These are phyloP conservation scores for Haliclystus octoradiatus DNA, from an alignment of 30 jellyfish, hydroid and myxozoan species.

Conservation along the genomic window DNA sequence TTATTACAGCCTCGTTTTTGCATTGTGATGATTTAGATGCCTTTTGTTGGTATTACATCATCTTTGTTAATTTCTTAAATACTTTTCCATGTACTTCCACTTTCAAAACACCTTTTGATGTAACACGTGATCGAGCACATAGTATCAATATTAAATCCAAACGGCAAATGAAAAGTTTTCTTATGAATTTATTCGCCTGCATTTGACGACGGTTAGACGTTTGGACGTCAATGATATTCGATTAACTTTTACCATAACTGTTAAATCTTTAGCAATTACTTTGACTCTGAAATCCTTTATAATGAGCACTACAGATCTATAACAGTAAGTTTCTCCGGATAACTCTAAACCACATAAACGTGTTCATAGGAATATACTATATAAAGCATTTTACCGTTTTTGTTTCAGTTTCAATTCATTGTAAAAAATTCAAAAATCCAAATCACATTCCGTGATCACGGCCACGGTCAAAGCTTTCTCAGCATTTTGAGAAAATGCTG, in stretches of 20 bases:
- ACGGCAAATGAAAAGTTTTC: neutral
- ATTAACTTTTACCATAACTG: constrained; percentile 29
- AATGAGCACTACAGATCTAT: no score
- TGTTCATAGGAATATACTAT: no score
- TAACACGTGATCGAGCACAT: constrained; percentile 1
- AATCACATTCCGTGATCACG: no score
- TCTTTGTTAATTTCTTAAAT: neutral
- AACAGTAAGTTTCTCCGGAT: no score
- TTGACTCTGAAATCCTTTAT: constrained; percentile 54
- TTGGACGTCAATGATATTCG: neutral
- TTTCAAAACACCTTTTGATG: neutral
- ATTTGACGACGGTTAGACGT: neutral
- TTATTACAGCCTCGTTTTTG: no score
- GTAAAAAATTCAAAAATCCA: no score
- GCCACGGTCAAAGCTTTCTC: no score
- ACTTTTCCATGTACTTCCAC: neutral
- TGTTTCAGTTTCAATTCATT: no score
- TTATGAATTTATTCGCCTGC: neutral
- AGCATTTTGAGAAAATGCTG: no score
- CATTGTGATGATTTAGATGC: no score
- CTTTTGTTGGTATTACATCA: neutral
- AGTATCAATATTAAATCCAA: neutral
- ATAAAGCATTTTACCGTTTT: no score
- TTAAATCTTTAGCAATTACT: constrained; percentile 49
- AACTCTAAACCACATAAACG: no score